Base-by-base conservation (phyloP, 2,113 vertebrate genomes). In the Centrocercus urophasianus region DNA sequence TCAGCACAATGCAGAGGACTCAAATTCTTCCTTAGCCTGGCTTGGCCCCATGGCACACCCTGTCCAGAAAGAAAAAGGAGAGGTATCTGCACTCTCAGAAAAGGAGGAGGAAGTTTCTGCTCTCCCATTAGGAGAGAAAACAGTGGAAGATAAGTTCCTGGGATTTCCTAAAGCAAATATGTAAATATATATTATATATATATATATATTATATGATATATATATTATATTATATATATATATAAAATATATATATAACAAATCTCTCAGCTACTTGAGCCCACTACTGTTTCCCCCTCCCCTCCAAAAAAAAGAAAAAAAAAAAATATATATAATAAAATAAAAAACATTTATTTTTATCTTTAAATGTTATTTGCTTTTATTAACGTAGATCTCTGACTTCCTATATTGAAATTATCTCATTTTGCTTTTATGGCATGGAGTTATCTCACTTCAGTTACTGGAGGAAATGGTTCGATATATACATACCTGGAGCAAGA, bases 1-100 rank as follows among this genome's bases (percentile, higher is more conserved):
- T 27, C 1, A 0, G 21, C 32, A 13, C 17, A 4, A 0, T 0
- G 0, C 7, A n/a, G 45, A 63, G 42, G 43, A 19, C 1, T 1
- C 21, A 28, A 17, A 13, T 72, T 24, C 38, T 71, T 52, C 61
- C 32, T 32, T 19, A 18, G 11, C 7, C 27, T 82, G 48, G 20
- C 57, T 43, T 30, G 36, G 1, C 14, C 22, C 11, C 30, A 76
- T 32, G 21, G 48, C 30, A 73, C 40, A 24, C 32, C 16, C 6
- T 50, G 21, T 64, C 30, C 32, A 54, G 79, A 36, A 72, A 34
- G 56, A 52, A 5, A 52, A 43, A 59, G 64, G 30, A 59, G 32
- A 30, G 34, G 4, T 24, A 7, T 19, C 57, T 45, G 34, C 6
- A 36, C 8, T 2, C 42, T 16, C 52, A 36, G 25, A 34, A 32